These are phyloP conservation scores for Menura novaehollandiae DNA, from an alignment of 2,113 vertebrate species.

Conservation along the genomic window DNA sequence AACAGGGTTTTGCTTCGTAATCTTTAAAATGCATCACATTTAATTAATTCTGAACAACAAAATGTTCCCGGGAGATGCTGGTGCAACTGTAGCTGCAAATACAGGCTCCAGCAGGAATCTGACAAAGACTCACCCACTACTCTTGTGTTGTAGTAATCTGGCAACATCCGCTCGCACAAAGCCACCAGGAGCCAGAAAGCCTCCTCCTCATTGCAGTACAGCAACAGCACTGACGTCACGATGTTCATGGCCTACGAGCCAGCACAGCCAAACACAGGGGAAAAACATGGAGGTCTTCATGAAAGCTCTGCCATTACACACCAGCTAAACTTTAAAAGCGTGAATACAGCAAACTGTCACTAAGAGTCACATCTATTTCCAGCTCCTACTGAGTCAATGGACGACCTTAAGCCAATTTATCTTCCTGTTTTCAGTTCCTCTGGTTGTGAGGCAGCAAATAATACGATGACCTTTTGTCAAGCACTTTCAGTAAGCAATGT, in stretches of 20 bases:
- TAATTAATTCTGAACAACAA: neutral
- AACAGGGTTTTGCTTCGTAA: neutral
- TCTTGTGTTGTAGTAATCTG: slow-evolving; percentile 97
- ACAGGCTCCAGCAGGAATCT: neutral
- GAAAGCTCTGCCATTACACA: neutral
- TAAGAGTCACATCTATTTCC: neutral
- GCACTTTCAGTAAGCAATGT: neutral
- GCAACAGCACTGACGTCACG: slow-evolving; percentile 91
- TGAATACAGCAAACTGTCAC: neutral
- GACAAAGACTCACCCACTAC: slow-evolving; percentile 88
- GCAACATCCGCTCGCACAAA: slow-evolving; percentile 94
- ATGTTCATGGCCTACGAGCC: slow-evolving; percentile 93
- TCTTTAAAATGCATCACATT: neutral
- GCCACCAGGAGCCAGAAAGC: slow-evolving; percentile 97
- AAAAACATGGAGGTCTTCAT: neutral
- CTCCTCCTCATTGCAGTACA: slow-evolving; percentile 93
- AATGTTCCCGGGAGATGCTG: neutral
- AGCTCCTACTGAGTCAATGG: neutral
- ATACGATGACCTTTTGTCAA: neutral
- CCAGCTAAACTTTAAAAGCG: neutral
- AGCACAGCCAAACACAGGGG: neutral
- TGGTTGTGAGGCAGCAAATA: neutral
- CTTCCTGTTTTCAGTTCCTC: slow-evolving; percentile 35
- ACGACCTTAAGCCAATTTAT: neutral
- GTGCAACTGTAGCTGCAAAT: neutral